These are phyloP conservation scores for Trachelus iudaicus DNA, from an alignment of 2,888 invertebrate genomes.

Conservation along the genomic window DNA sequence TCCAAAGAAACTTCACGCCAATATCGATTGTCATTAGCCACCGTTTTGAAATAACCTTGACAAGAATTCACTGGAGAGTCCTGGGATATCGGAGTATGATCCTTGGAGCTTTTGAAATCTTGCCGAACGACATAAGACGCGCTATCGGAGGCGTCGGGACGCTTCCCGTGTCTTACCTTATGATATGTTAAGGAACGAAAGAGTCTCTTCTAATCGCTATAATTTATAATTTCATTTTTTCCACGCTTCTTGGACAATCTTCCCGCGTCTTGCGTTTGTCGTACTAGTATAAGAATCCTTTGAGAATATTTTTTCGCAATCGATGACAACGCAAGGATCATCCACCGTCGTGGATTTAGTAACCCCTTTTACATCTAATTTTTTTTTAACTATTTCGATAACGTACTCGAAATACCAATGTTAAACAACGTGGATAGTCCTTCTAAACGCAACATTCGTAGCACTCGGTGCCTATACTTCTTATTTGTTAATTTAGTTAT, in stretches of 20 bases:
- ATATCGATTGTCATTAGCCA: conserved; percentile 44
- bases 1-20: conserved; percentile 34
- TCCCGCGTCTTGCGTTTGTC: conserved; percentile 8
- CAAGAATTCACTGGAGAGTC: conserved; percentile 21
- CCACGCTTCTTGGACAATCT: conserved; percentile 9
- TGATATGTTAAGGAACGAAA: conserved; percentile 53
- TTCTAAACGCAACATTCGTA: conserved; percentile 54
- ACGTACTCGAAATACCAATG: conserved; percentile 44
- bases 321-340: neutral
- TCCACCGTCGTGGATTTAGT: neutral
- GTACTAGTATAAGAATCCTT: conserved; percentile 5
- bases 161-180: conserved; percentile 37
- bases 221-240: conserved; percentile 14
- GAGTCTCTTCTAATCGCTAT: conserved; percentile 17
- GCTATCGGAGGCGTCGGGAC: conserved; percentile 5
- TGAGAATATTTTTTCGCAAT: conserved; percentile 8
- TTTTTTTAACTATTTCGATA: conserved; percentile 27
- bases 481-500: conserved; percentile 53
- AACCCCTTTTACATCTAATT: neutral
- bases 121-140: neutral
- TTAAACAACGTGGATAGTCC: conserved; percentile 45
- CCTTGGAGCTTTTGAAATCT: neutral
- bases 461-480: conserved; percentile 34
- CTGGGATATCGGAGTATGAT: neutral
- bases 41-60: conserved; percentile 13